Evolutionary conservation across 2,888 invertebrate species (phyloP), one percentile per base, ranked within the genome.

Genomic region (Chorisops tibialis): DNA sequence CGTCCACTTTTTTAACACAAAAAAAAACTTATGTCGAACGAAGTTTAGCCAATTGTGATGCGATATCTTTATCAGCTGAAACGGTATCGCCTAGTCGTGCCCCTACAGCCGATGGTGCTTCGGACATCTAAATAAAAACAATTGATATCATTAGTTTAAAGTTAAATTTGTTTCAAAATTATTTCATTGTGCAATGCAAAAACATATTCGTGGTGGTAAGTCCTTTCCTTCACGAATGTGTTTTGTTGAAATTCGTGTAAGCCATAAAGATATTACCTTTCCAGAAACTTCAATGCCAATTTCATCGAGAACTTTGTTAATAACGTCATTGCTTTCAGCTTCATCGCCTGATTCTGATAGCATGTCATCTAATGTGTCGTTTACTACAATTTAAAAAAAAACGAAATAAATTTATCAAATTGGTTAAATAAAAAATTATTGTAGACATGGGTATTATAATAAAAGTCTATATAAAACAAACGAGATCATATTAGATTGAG

Each of bases 281-380:
- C 91, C 92, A 67, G 90, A 89, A 66, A 94, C 87, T 79, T 96
- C 96, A 76, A 96, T 96, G 66, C 96, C 96, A 71, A 96, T 96
- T 80, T 96, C 96, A 79, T 96, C 96, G n/a, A 96, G 82, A 41
- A 96, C 93, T 79, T 92, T 85, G 72, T 83, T 87, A n/a, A 96
- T 89, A 78, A 96, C 86, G 67, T 87, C 87, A 72, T 94, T 91
- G 70, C 88, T 84, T 77, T 95, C 94, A 68, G 89, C 88, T 75
- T 96, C 95, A 76, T 96, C 96, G 0, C 88, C 95, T 9, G 93
- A 93, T 70, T 92, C 94, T 39, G 84, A 85, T 70, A 96, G 81
- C 71, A 96, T 91, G 71, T 93, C 93, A 77, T 95, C 94, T 67
- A 96, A 79, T 0, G 93, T 89, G 63, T 96, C 95, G 79, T 91